Conservation (phyloP, 2,888 invertebrate species). For the Cheilosia impressa region DNA sequence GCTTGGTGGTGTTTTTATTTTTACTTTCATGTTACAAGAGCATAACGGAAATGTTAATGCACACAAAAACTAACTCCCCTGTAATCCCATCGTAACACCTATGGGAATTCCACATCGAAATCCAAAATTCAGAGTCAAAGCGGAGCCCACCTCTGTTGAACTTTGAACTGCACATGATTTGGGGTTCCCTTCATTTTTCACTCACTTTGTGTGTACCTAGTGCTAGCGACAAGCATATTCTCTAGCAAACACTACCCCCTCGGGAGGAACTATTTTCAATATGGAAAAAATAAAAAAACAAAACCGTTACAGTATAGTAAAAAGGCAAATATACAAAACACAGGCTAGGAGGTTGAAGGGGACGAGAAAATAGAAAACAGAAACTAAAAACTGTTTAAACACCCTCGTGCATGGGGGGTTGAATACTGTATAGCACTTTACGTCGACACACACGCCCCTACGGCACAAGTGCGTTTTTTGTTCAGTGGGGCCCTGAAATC, state of each 20-base stretch:
- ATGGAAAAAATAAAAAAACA: slow-evolving; percentile 52
- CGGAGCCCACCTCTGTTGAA: slow-evolving; percentile 56
- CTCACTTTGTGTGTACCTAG: slow-evolving; percentile 5
- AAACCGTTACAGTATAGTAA: slow-evolving; percentile 45
- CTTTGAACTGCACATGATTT: slow-evolving; percentile 70
- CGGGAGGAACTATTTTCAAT: slow-evolving; percentile 68
- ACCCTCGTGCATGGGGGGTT: neutral
- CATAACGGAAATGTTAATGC: slow-evolving; percentile 69
- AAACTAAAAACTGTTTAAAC: slow-evolving; percentile 44
- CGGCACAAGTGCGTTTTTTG: slow-evolving; percentile 37
- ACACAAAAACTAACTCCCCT: slow-evolving; percentile 66
- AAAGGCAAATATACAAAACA: slow-evolving; percentile 38
- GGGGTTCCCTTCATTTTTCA: slow-evolving; percentile 54
- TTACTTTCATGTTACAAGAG: slow-evolving; percentile 55
- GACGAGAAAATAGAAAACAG: slow-evolving; percentile 10
- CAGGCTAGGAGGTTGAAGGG: neutral
- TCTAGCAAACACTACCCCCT: slow-evolving; percentile 33
- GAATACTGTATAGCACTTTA: neutral
- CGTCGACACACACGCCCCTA: slow-evolving; percentile 9
- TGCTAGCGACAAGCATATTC: slow-evolving; percentile 48
- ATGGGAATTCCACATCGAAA: slow-evolving; percentile 65
- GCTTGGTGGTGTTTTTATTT: slow-evolving; percentile 11
- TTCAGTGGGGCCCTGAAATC: slow-evolving; percentile 46
- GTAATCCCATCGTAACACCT: slow-evolving; percentile 71
- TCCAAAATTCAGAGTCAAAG: slow-evolving; percentile 60